A percentile compares a stretch with the other conserved stretches of the same genome.
phyloP scores from a whole-genome alignment of 2,888 invertebrate genomes.

The Rhodophaea formosa region DNA sequence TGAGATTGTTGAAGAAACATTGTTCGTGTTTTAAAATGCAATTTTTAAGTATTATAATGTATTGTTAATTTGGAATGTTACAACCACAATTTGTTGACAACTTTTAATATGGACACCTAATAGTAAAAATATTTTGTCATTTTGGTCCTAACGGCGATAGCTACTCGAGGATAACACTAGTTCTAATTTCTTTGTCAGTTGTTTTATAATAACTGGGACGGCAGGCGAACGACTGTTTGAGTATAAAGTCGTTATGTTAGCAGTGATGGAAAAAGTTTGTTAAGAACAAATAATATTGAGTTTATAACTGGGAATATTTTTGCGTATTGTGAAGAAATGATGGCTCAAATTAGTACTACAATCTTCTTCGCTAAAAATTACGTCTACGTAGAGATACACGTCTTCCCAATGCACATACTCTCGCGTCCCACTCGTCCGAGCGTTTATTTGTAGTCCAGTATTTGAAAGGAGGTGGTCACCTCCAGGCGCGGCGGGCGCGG shows the following conservation, averaged over 20 bases:
- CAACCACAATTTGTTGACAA: not conserved
- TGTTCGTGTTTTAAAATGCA: too few species aligned
- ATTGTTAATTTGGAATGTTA: not conserved
- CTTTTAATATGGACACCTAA: not conserved
- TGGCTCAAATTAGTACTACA: not conserved
- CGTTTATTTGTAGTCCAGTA: not conserved
- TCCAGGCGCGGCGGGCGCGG: conserved; percentile 23
- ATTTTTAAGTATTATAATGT: not conserved
- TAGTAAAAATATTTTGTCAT: not conserved
- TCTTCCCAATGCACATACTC: not conserved
- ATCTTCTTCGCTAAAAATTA: not conserved
- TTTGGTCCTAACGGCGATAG: conserved; percentile 7
- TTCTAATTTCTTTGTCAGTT: not conserved
- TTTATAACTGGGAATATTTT: not conserved
- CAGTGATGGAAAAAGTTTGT: not conserved
- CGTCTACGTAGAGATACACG: not conserved
- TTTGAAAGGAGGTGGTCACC: conserved; percentile 23
- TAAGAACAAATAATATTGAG: not conserved
- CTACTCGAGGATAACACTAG: not conserved
- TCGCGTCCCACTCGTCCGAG: not conserved
- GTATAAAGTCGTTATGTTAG: conserved; percentile 1
- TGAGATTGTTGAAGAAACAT: too few species aligned
- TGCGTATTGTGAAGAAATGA: not conserved
- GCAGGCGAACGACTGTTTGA: conserved; percentile 16
- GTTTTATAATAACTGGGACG: conserved; percentile 9